These are phyloP conservation scores for Orthonyx spaldingii DNA, from an alignment of 2,113 vertebrate species.

Conservation along the genomic window DNA sequence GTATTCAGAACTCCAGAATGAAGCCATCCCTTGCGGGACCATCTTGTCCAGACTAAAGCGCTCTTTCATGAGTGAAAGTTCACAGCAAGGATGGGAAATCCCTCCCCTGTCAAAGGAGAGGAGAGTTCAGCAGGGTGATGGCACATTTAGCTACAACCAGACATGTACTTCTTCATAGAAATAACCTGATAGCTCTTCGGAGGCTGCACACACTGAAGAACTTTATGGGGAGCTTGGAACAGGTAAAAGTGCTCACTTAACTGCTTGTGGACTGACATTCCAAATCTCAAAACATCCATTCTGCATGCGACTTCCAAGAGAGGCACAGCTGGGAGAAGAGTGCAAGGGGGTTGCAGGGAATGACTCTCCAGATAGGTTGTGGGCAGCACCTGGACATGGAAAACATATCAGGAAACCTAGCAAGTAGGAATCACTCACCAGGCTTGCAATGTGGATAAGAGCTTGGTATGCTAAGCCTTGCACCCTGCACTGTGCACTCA, in stretches of 20 bases:
- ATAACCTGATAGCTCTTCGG: not conserved
- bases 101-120: not conserved
- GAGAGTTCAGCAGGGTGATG: not conserved
- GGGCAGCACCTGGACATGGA: not conserved
- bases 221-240: not conserved
- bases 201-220: not conserved
- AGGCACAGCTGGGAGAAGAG: not conserved
- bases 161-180: not conserved
- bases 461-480: not conserved
- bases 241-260: not conserved
- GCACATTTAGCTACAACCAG: not conserved
- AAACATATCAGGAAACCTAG: fast-evolving
- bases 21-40: not conserved
- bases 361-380: fast-evolving
- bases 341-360: fast-evolving
- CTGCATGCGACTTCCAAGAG: fast-evolving
- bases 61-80: not conserved
- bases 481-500: not conserved
- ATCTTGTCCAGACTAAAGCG: not conserved
- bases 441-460: not conserved
- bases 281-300: not conserved
- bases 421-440: not conserved
- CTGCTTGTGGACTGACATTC: not conserved
- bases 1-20: not conserved
- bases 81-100: not conserved